Conservation (phyloP, 2,888 invertebrate genomes). For the Hartigia nigra region DNA sequence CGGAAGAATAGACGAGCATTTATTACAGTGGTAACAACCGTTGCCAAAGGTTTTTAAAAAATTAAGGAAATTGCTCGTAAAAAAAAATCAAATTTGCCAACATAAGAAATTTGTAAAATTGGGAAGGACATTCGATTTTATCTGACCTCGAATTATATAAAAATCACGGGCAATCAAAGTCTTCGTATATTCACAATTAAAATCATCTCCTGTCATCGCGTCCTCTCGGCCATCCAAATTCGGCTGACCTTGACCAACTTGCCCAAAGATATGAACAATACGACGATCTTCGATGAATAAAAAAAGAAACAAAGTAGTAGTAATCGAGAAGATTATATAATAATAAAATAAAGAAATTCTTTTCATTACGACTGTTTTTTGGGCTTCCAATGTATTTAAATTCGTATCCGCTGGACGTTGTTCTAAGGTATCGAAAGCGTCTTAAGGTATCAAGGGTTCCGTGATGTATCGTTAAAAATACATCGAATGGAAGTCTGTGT, state of each 20-base stretch:
- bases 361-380: too few species aligned
- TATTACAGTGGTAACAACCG: background rate
- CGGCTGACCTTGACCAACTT: background rate
- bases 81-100: background rate
- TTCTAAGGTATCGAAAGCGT: background rate
- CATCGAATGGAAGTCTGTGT: slow-evolving; percentile 22
- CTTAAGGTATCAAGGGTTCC: background rate
- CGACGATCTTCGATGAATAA: background rate
- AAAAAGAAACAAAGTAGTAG: background rate
- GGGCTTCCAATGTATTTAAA: background rate
- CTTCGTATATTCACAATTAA: background rate
- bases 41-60: background rate
- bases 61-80: background rate
- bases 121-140: background rate
- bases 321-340: background rate
- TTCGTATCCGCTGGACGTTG: background rate
- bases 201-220: background rate
- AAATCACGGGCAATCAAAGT: background rate
- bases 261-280: background rate
- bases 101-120: background rate
- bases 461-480: slow-evolving; percentile 1
- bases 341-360: too few species aligned
- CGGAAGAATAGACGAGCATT: background rate
- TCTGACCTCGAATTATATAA: background rate
- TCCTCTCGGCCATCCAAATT: background rate